Evolutionary conservation across 2,797 vertebrate genomes (phyloP).

Genomic region (Melanotaenia boesemani): DNA sequence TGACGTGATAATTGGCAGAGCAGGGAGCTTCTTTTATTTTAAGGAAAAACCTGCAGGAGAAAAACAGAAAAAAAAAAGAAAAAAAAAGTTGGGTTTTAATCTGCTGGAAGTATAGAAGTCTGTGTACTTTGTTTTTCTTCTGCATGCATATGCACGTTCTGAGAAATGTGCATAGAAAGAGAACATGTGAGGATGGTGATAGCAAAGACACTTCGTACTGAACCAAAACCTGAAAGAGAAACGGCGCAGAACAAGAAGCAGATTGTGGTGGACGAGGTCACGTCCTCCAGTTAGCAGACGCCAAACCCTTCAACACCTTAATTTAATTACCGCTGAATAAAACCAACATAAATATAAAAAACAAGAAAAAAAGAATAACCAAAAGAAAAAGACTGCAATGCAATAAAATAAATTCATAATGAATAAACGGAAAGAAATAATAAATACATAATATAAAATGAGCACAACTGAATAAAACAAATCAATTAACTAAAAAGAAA

Average conservation of each 20-base stretch:
- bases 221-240: neutral
- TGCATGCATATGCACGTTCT: conserved; percentile 58
- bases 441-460: no score
- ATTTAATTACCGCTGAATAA: no score
- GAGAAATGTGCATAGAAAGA: conserved; percentile 31
- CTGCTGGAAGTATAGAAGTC: conserved; percentile 22
- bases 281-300: no score
- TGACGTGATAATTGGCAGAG: conserved; percentile 68
- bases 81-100: conserved; percentile 69
- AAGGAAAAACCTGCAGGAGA: conserved; percentile 85
- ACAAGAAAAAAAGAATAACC: no score
- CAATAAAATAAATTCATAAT: no score
- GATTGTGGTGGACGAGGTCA: no score
- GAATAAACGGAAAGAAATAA: no score
- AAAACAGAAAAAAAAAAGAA: conserved; percentile 71
- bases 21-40: conserved; percentile 77
- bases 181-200: neutral
- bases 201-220: neutral
- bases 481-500: no score
- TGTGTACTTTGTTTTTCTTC: conserved; percentile 20
- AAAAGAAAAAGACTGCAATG: no score
- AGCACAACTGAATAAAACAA: no score
- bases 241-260: neutral
- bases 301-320: no score
- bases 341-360: neutral